Base-by-base conservation (phyloP, 2,113 vertebrate species). In the Oryzias melastigma region DNA sequence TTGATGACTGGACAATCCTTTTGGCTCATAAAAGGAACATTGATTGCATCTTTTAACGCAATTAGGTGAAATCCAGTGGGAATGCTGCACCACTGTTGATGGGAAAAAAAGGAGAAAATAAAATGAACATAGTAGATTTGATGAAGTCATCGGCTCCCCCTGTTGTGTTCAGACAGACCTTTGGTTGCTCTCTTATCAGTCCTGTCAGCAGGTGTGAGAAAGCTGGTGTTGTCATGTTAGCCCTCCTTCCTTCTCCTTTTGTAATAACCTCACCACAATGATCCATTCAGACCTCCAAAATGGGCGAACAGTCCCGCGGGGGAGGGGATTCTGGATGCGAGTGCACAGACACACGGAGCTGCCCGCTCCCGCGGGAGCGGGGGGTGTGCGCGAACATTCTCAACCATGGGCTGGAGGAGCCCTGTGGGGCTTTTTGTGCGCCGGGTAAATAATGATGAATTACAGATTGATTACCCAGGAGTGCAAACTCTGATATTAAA, bases 401-500 rank as follows among this genome's bases (percentile, higher is more conserved):
- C 70, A 67, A 65, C 58, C 18, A 27, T 65, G 55, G n/a, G 48
- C 19, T 1, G 24, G 52, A 51, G 49, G 52, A 51, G 49, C 76
- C 80, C 82, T 77, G 60, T 64, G 75, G 83, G 78, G 65, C 61
- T 64, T 79, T 47, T 71, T 69, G 71, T 1, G 16, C 13, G 7
- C 76, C 77, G 70, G 85, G 80, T 88, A 88, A 88, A 88, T 88
- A 86, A 86, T 86, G 74, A 85, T 80, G 85, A 87, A 85, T 89
- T 88, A 77, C 72, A 84, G 75, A 85, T 86, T 88, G 86, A 86
- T 90, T 88, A 87, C 85, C 85, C 85, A 86, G 64, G 86, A 86
- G 88, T 84, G 71, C 85, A 80, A 71, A 76, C 79, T 68, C 58
- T 59, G 71, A 60, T 77, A 77, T 85, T 80, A 85, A 87, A 35